Evolutionary conservation across 2,113 vertebrate species (phyloP).

Genomic region (Actenoides hombroni): DNA sequence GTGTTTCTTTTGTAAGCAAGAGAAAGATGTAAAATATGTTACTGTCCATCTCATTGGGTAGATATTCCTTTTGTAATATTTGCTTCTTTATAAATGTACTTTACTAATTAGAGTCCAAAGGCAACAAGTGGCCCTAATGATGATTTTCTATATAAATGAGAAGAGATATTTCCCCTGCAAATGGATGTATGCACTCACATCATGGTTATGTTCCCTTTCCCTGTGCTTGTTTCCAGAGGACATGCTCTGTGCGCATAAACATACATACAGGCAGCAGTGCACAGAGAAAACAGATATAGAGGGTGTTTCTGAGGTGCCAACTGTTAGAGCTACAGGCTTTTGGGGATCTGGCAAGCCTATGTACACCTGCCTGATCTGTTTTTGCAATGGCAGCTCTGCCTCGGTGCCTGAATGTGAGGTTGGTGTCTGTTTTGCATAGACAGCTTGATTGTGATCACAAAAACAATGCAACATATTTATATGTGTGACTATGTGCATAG

Average conservation of each 20-base stretch:
- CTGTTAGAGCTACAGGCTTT: neutral
- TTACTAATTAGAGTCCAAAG: neutral
- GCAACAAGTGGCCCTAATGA: neutral
- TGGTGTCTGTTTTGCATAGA: neutral
- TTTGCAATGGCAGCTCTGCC: neutral
- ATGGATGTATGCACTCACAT: no score
- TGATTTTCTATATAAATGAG: neutral
- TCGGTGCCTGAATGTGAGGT: neutral
- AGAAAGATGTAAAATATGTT: neutral
- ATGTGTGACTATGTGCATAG: neutral
- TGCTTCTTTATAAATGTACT: neutral
- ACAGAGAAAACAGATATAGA: neutral
- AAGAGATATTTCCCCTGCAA: neutral
- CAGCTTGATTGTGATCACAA: neutral
- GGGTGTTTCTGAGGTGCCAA: neutral
- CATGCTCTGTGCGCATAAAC: fast-evolving
- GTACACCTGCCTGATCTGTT: neutral
- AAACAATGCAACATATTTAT: neutral
- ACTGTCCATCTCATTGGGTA: neutral
- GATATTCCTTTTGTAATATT: neutral
- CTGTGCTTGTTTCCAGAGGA: neutral
- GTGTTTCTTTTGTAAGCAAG: neutral
- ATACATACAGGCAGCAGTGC: neutral
- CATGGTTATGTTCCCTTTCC: neutral
- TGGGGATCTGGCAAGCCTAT: neutral